phyloP scores from a whole-genome alignment of 1,140 invertebrate genomes.

The Campoletis sonorensis region DNA sequence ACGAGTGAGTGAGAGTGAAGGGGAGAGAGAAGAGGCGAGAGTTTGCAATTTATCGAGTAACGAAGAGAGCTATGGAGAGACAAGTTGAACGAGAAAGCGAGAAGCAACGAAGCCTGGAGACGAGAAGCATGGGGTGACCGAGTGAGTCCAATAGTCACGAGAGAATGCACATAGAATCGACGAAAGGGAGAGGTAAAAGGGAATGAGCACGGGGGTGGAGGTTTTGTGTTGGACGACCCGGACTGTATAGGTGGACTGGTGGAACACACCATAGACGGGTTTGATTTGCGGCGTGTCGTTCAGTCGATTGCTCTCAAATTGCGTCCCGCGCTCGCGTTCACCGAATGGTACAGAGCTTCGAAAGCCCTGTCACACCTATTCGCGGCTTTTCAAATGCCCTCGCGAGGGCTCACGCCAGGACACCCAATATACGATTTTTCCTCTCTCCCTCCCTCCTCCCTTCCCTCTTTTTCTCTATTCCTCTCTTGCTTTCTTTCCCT shows the following conservation, averaged over 20 bases:
- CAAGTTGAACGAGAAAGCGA: background rate
- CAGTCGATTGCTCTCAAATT: conserved; percentile 75
- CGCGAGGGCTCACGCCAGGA: conserved; percentile 11
- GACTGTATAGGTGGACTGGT: conserved; percentile 43
- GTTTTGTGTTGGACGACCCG: conserved; percentile 45
- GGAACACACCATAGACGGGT: conserved; percentile 57
- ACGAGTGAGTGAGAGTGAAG: conserved; percentile 20
- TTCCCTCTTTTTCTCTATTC: background rate
- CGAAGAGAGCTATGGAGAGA: conserved; percentile 4
- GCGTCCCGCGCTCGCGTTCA: conserved; percentile 60
- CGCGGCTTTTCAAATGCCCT: conserved; percentile 28
- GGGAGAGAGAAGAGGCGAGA: background rate
- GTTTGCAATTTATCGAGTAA: conserved; percentile 4
- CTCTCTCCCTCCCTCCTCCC: background rate
- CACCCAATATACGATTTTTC: background rate
- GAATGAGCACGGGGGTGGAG: conserved; percentile 19
- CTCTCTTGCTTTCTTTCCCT: background rate
- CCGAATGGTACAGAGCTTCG: background rate
- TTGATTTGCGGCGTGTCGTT: conserved; percentile 75
- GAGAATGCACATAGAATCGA: background rate
- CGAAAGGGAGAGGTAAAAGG: conserved; percentile 9
- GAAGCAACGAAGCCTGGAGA: background rate
- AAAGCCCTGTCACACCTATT: conserved; percentile 14
- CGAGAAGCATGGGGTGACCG: conserved; percentile 26
- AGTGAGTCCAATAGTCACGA: conserved; percentile 9